These are phyloP conservation scores for Lasioglossum oenotherae DNA, from an alignment of 2,888 invertebrate genomes.

Conservation along the genomic window DNA sequence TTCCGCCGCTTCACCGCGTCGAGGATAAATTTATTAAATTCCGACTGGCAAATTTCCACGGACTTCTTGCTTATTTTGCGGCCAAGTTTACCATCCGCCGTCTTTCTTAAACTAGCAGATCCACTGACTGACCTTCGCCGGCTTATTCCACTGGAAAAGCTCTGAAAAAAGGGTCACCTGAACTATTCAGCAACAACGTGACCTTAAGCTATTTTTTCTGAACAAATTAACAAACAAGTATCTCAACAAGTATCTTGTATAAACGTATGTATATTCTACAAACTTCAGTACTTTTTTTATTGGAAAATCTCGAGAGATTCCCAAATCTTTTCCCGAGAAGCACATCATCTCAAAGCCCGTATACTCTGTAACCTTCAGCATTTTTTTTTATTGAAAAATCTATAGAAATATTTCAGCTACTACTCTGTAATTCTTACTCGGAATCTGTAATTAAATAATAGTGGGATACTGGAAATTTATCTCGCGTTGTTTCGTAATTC, in stretches of 20 bases:
- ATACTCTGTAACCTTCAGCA: too few species aligned
- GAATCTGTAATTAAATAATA: not conserved
- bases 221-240: not conserved
- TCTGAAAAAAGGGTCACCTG: not conserved
- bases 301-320: not conserved
- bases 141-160: not conserved
- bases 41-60: constrained; percentile 34
- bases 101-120: constrained; percentile 23
- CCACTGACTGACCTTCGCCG: not conserved
- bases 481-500: not conserved
- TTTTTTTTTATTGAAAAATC: too few species aligned
- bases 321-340: too few species aligned
- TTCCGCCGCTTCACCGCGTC: constrained; percentile 18
- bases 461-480: not conserved
- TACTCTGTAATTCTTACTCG: too few species aligned
- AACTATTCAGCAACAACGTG: not conserved
- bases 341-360: too few species aligned
- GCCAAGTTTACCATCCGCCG: constrained; percentile 27
- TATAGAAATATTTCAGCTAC: too few species aligned
- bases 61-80: constrained; percentile 39
- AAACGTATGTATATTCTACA: not conserved
- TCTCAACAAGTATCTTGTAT: not conserved
- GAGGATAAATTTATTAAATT: constrained; percentile 48
- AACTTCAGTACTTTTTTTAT: not conserved
- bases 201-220: not conserved